phyloP scores from a whole-genome alignment of 2,113 vertebrate genomes.

The Muscicapa adusta region DNA sequence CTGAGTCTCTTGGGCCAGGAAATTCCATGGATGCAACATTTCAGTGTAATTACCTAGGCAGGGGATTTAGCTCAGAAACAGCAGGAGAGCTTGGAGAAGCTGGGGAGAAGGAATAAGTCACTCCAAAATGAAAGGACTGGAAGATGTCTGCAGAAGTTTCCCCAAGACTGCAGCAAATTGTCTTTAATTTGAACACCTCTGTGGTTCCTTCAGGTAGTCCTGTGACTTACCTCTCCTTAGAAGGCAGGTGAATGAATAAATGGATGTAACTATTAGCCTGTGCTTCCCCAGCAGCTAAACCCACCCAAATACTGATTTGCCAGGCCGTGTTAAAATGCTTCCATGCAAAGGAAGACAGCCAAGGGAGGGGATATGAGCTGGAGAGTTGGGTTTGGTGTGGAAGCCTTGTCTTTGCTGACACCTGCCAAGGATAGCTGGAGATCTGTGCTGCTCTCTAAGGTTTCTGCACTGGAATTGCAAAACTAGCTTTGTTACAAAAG shows the following conservation, averaged over 20 bases:
- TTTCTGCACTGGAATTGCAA: background rate
- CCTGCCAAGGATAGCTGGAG: background rate
- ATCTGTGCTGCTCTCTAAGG: fast-evolving
- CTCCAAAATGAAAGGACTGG: background rate
- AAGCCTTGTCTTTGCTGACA: background rate
- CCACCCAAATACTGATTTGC: background rate
- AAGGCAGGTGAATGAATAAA: background rate
- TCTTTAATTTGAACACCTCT: fast-evolving
- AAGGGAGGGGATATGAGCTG: background rate
- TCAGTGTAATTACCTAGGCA: background rate
- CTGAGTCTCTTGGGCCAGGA: background rate
- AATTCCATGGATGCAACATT: background rate
- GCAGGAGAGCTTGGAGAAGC: background rate
- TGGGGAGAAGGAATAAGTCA: background rate
- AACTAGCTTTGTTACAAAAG: background rate
- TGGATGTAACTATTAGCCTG: background rate
- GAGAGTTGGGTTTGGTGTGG: background rate
- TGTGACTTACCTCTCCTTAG: background rate
- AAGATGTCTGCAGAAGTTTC: background rate
- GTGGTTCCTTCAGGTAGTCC: background rate
- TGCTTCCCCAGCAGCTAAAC: background rate
- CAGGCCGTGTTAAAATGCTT: background rate
- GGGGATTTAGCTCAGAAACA: background rate
- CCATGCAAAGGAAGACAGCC: background rate
- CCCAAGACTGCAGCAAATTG: background rate